Evolutionary conservation across 1,140 invertebrate species (phyloP).

Genomic region (Lepidurus couesii): DNA sequence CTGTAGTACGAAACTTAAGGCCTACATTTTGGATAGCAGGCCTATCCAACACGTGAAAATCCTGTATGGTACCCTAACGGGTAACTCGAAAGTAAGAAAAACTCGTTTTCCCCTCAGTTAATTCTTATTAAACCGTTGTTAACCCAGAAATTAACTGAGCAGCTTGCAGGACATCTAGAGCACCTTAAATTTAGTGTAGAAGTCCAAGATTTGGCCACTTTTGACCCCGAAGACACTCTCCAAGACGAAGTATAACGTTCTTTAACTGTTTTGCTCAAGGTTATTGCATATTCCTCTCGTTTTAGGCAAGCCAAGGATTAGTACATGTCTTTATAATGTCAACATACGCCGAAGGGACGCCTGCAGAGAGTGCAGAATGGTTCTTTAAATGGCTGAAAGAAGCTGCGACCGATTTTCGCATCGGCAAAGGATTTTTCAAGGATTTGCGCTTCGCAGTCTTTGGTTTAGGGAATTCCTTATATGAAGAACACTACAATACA

Average conservation of each 20-base stretch:
- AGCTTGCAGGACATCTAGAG: slow-evolving; percentile 39
- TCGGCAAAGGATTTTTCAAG: slow-evolving; percentile 49
- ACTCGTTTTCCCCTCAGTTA: neutral
- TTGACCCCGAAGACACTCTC: slow-evolving; percentile 47
- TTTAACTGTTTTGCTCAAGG: slow-evolving; percentile 23
- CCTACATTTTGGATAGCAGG: slow-evolving; percentile 26
- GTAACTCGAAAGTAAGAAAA: slow-evolving; percentile 44
- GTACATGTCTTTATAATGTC: slow-evolving; percentile 51
- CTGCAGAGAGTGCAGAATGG: slow-evolving; percentile 50
- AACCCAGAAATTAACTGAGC: slow-evolving; percentile 40
- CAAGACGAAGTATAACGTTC: slow-evolving; percentile 40
- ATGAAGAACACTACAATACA: slow-evolving; percentile 51
- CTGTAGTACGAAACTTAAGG: slow-evolving; percentile 29
- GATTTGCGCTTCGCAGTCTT: slow-evolving; percentile 52
- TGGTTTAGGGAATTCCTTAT: slow-evolving; percentile 56
- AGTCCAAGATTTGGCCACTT: slow-evolving; percentile 43
- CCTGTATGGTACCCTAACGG: slow-evolving; percentile 47
- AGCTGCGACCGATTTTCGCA: slow-evolving; percentile 52
- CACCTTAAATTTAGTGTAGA: slow-evolving; percentile 39
- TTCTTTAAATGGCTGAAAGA: slow-evolving; percentile 55
- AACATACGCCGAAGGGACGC: slow-evolving; percentile 53
- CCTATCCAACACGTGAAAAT: slow-evolving; percentile 41
- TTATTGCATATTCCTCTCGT: neutral
- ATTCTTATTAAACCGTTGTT: neutral
- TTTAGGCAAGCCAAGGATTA: slow-evolving; percentile 33